Conservation (phyloP, 2,888 invertebrate species). For the Tupiocoris notatus region DNA sequence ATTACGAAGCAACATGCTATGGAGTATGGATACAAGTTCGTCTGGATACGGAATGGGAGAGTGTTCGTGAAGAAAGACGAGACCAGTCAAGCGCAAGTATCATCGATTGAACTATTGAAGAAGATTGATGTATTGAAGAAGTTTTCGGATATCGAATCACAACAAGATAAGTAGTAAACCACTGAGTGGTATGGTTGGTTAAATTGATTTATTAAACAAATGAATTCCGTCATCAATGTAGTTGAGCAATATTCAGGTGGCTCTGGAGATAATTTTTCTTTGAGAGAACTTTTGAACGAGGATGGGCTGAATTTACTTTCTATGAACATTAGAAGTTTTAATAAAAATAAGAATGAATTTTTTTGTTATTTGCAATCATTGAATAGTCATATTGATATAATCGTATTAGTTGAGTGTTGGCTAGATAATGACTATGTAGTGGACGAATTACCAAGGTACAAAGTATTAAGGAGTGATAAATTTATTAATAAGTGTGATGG, state of each 20-base stretch:
- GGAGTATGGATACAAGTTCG: background rate
- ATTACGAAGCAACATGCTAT: background rate
- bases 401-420: background rate
- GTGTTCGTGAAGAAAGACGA: background rate
- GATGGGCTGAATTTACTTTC: conserved; percentile 4
- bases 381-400: background rate
- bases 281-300: background rate
- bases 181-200: background rate
- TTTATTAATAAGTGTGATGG: conserved; percentile 8
- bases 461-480: conserved; percentile 1
- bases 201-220: background rate
- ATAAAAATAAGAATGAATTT: conserved; percentile 8
- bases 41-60: background rate
- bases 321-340: conserved; percentile 6
- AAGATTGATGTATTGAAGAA: conserved; percentile 5
- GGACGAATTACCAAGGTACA: background rate
- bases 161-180: background rate
- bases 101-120: background rate
- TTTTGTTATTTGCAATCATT: background rate
- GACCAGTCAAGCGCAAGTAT: background rate
- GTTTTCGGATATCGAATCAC: background rate
- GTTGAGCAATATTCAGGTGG: conserved; percentile 1
- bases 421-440: background rate
- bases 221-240: background rate
- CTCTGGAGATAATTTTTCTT: background rate